Evolutionary conservation across 2,113 vertebrate genomes (phyloP), one percentile per base, ranked within the genome.

Genomic region (Catharus minimus): DNA sequence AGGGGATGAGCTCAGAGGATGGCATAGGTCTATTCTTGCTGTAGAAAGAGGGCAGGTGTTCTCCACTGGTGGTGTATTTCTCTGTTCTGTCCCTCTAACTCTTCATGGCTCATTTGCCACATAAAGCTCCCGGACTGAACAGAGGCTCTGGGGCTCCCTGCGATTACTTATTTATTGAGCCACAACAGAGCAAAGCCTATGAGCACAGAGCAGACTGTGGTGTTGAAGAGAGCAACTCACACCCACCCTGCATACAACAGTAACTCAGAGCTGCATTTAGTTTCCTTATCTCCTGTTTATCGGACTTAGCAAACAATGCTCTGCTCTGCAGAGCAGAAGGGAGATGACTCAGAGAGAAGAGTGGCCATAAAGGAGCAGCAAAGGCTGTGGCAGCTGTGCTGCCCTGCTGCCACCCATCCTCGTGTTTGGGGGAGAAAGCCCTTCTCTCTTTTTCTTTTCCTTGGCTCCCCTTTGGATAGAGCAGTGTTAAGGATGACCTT

Each of bases 121-220:
- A 39, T 16, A 30, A 77, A 81, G 30, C 30, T 82, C 8, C 82
- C 55, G 55, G 23, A 13, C 16, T 65, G 22, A 53, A 33, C 28
- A 27, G 74, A 75, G 50, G 28, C 33, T 78, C 53, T 72, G 46
- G 21, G 22, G 33, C 46, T 66, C 11, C 33, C 52, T 52, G 46
- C 0, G 0, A 36, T 80, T 76, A 62, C 5, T 82, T 65, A 56
- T 85, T 79, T 79, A 79, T 65, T 0, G 3, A 66, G 67, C 58
- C 1, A 2, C 1, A 4, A 33, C 62, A 73, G 41, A 50, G 30
- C 4, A 3, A 49, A 90, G 75, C 58, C 57, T 39, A 4, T 0
- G 0, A 57, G n/a, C 55, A 41, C 55, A 69, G 86, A 64, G 32
- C 1, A 3, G 15, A 28, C 49, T 64, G 28, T 43, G 55, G 21